A percentile compares a stretch with the other conserved stretches of the same genome.
phyloP scores from a whole-genome alignment of 2,888 invertebrate genomes.

The Catotricha subobsoleta region DNA sequence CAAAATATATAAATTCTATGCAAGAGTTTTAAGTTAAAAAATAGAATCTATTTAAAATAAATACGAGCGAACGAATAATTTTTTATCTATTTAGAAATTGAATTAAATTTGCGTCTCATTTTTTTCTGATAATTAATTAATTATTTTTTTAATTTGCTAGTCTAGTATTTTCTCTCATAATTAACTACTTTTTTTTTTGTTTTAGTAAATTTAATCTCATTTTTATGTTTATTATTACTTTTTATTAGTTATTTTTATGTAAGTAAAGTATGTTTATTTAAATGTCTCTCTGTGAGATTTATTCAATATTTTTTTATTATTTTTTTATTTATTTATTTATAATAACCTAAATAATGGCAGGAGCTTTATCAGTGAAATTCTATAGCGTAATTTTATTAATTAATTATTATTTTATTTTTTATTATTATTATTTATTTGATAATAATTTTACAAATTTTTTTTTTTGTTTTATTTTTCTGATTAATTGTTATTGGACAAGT shows the following conservation, averaged over 20 bases:
- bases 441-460: background rate
- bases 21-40: too few species aligned
- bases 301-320: background rate
- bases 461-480: background rate
- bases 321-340: background rate
- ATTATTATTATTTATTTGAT: background rate
- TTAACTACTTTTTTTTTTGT: too few species aligned
- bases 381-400: background rate
- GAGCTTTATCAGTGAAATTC: conserved; percentile 4
- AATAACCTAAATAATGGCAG: conserved; percentile 1
- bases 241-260: too few species aligned
- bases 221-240: too few species aligned
- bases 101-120: too few species aligned
- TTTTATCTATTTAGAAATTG: too few species aligned
- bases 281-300: background rate
- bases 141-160: background rate
- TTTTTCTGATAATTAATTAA: conserved; percentile 1
- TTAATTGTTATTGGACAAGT: background rate
- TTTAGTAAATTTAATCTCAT: too few species aligned
- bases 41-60: too few species aligned
- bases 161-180: conserved; percentile 3
- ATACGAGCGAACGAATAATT: too few species aligned
- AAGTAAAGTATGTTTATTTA: too few species aligned
- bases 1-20: too few species aligned
- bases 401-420: background rate